These are phyloP conservation scores for Gobio gobio DNA, from an alignment of 2,113 vertebrate species.

Conservation along the genomic window DNA sequence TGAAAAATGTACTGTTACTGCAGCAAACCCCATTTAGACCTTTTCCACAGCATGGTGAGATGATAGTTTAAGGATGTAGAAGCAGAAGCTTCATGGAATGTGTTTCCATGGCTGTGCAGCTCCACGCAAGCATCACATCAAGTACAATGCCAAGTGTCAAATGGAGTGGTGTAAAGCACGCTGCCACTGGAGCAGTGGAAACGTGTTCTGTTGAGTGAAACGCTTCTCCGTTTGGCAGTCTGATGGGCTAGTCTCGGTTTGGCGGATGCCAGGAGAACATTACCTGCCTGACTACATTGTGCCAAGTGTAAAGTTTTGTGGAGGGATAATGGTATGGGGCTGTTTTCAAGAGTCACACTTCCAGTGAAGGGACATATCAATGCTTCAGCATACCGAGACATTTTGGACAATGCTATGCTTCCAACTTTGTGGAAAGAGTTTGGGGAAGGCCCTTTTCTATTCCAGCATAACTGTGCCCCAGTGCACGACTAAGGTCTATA, in stretches of 20 bases:
- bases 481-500: neutral
- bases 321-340: neutral
- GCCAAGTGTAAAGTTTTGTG: neutral
- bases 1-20: too few species aligned
- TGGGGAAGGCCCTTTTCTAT: neutral
- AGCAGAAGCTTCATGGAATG: too few species aligned
- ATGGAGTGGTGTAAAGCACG: neutral
- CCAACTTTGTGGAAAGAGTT: too few species aligned
- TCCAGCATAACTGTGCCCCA: neutral
- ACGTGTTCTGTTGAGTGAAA: too few species aligned
- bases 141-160: neutral
- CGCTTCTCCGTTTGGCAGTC: neutral
- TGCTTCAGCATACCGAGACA: too few species aligned
- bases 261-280: neutral
- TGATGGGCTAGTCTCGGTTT: neutral
- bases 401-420: too few species aligned
- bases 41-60: too few species aligned
- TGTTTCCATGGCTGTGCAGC: neutral
- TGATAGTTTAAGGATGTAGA: too few species aligned
- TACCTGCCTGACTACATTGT: neutral
- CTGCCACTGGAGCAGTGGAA: too few species aligned
- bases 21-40: too few species aligned
- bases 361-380: neutral
- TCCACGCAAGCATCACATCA: neutral
- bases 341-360: neutral